Evolutionary conservation across 2,888 invertebrate species (phyloP).

Genomic region (Scaptomyza cyrtandrae): DNA sequence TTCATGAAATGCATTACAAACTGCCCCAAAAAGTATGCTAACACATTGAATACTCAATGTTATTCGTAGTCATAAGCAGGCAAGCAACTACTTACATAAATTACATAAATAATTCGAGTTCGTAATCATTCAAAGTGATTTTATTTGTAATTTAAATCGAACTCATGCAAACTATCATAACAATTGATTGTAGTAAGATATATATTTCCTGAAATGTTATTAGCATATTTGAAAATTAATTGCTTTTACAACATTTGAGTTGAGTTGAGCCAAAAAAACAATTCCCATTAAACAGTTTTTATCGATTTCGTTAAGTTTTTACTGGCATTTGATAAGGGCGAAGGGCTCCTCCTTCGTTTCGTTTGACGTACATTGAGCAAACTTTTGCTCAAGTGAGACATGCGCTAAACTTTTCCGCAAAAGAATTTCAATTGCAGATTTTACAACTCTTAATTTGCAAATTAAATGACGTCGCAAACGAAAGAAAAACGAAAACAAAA

Average conservation of each 20-base stretch:
- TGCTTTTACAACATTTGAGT: neutral
- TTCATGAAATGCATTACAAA: too few species aligned
- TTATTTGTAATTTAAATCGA: neutral
- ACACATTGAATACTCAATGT: neutral
- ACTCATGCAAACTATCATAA: neutral
- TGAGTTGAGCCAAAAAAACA: neutral
- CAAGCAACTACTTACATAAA: too few species aligned
- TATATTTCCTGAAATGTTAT: neutral
- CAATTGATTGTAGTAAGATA: neutral
- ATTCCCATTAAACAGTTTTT: conserved; percentile 6
- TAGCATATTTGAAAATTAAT: conserved; percentile 6
- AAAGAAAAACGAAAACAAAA: neutral
- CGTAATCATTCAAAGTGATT: neutral
- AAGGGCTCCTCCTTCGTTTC: neutral
- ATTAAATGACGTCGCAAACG: conserved; percentile 18
- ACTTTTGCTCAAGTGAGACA: neutral
- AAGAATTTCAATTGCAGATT: conserved; percentile 8
- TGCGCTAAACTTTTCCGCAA: neutral
- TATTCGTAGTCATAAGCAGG: neutral
- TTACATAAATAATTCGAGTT: neutral
- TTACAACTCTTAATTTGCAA: conserved; percentile 33
- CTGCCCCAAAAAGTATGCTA: neutral
- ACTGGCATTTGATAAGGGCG: neutral
- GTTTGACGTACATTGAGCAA: too few species aligned
- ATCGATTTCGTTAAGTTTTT: neutral